Base-by-base conservation (phyloP, 2,888 invertebrate genomes). In the Andricus curvator region DNA sequence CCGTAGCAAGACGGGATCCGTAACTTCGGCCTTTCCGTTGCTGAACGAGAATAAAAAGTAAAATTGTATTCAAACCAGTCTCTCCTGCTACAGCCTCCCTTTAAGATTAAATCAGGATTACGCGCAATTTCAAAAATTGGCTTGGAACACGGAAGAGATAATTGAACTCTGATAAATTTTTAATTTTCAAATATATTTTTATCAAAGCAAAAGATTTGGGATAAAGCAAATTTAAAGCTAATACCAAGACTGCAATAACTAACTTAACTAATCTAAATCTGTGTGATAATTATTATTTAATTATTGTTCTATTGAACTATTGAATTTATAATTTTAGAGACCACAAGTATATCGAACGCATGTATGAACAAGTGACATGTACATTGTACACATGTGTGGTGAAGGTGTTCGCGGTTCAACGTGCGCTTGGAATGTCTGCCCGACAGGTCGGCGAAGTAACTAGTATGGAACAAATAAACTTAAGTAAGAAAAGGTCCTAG, bases 341-440 rank as follows among this genome's bases (percentile, higher is more conserved):
- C 60, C 4, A 25, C 9, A 17, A 68, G 20, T 70, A 22, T 51
- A 62, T 62, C 20, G 13, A 62, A 25, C 29, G 17, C 11, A 20
- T 70, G 29, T 48, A 48, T 51, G 29, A 51, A 70, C n/a, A 48
- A 44, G 44, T 68, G 44, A 25, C 68, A 37, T 68, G 44, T 22
- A 68, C 37, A 67, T 68, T 37, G 37, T 37, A 37, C 8, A 44
- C 25, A 25, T 84, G 82, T 83, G 80, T 74, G 77, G 82, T 81
- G 85, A 86, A 83, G 86, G 83, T 86, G 86, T 80, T 84, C 84
- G 85, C 85, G 88, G 90, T 90, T 91, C 90, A 91, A 90, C 87
- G 91, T 88, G 90, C 90, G 88, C 86, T 83, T 81, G 90, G 90
- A 91, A 91, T 91, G 90, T 87, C 84, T 86, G 85, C 85, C 81